Evolutionary conservation across 2,797 vertebrate species (phyloP), one percentile per base, ranked within the genome.

Genomic region (Myotis vivesi): DNA sequence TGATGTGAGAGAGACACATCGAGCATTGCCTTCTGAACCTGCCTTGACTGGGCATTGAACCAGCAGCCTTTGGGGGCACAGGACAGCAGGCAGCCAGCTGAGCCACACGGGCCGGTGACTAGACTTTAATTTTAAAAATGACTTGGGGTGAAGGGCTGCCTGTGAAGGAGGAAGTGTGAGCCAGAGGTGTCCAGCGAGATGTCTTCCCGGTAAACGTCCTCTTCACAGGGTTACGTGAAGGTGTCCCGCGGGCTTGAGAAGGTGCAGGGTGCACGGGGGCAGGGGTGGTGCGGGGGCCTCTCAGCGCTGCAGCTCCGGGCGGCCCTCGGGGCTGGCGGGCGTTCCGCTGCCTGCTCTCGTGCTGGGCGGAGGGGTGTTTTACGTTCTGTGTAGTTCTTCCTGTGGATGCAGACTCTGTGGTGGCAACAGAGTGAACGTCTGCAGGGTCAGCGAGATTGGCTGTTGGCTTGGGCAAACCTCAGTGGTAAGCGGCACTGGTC

Each of bases 341-440:
- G 46, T 15, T 49, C 46, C 15, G 4, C 15, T 49, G 46, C 46
- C 15, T 49, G 46, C 46, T 16, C 46, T 72, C 49, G 12, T 55
- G 69, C 64, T 23, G 6, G 15, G 10, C 38, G n/a, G 82, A 73
- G 53, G n/a, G 13, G 46, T 49, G 41, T 44, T 16, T 16, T 16
- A 49, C 15, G 1, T 81, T 91, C 89, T 44, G 76, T 25, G 41
- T 44, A 8, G 73, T 95, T 89, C 71, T 38, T 82, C 89, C 84
- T 81, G 4, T 86, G 72, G 87, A 64, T 96, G 87, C 89, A 92
- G 59, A 87, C 82, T 83, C 3, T 85, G 81, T 96, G 87, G 77
- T 94, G 57, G 89, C 96, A 88, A 94, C 87, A 94, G 41, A 88
- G 33, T 68, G 94, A 95, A 53, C 90, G 77, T 96, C 86, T 96